Evolutionary conservation across 1,140 invertebrate genomes (phyloP).

Genomic region (Helicoverpa armigera): DNA sequence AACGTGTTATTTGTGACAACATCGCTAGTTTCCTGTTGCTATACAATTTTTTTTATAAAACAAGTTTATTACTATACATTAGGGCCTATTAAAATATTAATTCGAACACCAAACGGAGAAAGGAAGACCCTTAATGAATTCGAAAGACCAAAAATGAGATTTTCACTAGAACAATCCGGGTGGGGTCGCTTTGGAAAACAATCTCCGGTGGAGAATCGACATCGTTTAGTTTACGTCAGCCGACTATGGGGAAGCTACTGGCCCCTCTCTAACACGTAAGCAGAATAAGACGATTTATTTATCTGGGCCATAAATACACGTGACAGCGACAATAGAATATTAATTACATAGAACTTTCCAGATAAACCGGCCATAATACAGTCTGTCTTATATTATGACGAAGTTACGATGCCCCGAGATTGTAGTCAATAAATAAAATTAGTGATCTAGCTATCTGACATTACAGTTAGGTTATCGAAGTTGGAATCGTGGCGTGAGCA

Average conservation of each 20-base stretch:
- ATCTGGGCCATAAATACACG: slow-evolving; percentile 39
- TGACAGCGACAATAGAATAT: slow-evolving; percentile 32
- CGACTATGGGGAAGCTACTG: neutral
- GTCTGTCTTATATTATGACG: neutral
- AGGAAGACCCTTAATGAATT: slow-evolving; percentile 52
- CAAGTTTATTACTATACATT: slow-evolving; percentile 8
- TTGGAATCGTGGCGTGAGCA: slow-evolving; percentile 31
- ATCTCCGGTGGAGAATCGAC: slow-evolving; percentile 55
- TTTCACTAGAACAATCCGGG: slow-evolving; percentile 12
- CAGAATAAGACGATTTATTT: slow-evolving; percentile 51
- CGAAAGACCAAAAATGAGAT: slow-evolving; percentile 56
- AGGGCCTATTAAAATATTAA: slow-evolving; percentile 16
- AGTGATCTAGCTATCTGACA: slow-evolving; percentile 1
- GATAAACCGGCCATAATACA: neutral
- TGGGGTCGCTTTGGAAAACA: slow-evolving; percentile 58
- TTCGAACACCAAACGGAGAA: neutral
- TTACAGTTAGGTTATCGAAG: slow-evolving; percentile 5
- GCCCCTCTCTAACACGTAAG: slow-evolving; percentile 53
- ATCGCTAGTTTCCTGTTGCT: slow-evolving; percentile 27
- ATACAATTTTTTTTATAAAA: neutral
- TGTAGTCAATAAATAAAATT: slow-evolving; percentile 10
- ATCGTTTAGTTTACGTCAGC: slow-evolving; percentile 60
- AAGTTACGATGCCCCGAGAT: neutral
- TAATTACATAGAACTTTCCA: slow-evolving; percentile 21
- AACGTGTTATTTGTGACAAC: slow-evolving; percentile 46